Evolutionary conservation across 2,797 vertebrate species (phyloP).

Genomic region (Vultur gryphus): DNA sequence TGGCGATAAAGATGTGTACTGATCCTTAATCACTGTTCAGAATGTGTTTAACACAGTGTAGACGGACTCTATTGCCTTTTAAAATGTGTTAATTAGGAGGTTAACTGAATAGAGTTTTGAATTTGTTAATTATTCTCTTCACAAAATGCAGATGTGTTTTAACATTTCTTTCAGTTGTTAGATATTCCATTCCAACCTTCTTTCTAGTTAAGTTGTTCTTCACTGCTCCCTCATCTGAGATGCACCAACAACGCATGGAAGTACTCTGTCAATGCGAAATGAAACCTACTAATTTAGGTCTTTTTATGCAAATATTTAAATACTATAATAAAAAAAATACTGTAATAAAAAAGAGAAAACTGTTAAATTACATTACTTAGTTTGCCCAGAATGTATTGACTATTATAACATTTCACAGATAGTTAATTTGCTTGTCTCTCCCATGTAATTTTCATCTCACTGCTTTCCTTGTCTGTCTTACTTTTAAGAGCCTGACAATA

Average conservation of each 20-base stretch:
- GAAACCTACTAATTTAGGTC: background rate
- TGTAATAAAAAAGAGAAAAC: background rate
- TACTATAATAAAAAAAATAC: background rate
- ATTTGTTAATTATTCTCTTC: background rate
- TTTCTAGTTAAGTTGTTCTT: background rate
- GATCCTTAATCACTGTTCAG: background rate
- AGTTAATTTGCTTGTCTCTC: background rate
- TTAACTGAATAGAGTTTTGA: background rate
- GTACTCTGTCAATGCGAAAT: background rate
- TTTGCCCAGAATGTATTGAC: background rate
- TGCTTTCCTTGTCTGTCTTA: background rate
- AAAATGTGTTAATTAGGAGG: background rate
- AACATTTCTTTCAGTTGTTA: background rate
- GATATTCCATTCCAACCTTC: background rate
- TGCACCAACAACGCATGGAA: background rate
- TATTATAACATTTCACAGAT: background rate
- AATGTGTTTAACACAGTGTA: background rate
- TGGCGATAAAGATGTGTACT: background rate
- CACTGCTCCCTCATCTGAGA: background rate
- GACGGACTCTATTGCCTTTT: background rate
- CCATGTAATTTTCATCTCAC: background rate
- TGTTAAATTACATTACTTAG: background rate
- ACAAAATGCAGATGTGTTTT: background rate
- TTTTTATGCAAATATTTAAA: background rate
- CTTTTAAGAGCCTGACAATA: background rate